Base-by-base conservation (phyloP, 2,113 vertebrate genomes). In the Nettapus auritus region DNA sequence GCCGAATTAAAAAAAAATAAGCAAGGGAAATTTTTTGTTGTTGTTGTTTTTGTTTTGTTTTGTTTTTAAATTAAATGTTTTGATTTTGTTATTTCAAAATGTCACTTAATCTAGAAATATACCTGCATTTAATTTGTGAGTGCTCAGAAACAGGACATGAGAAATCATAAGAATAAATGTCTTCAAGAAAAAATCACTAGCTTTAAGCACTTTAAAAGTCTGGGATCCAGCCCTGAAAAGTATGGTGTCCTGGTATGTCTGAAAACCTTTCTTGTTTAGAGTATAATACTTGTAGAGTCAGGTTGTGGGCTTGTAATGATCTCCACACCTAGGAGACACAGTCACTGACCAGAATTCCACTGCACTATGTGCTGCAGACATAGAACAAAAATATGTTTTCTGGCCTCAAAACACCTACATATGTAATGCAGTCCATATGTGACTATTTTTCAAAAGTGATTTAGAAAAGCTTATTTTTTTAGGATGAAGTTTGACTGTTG, bases 351-450 rank as follows among this genome's bases (percentile, higher is more conserved):
- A 90, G 64, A 81, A 88, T 94, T 95, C 81, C 67, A 73, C 74
- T 82, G 34, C 34, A 70, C 74, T 75, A 1, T 75, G 83, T 90
- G 91, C 84, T 92, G 70, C 81, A 89, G 93, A 85, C 53, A 79
- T 44, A 94, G 94, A 93, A 94, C 93, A 91, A 95, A 96, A 95
- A 89, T 68, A 94, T 40, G 28, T 82, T 91, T 95, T 95, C 93
- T 96, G 93, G 86, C 93, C 84, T 89, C 77, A 90, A 89, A 96
- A 89, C 75, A 94, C 91, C 94, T 93, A 90, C 77, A 56, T 90
- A 57, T 79, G 56, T 94, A 97, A 96, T 79, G 33, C 57, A 89
- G 36, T 84, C 95, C 94, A 92, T 90, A 94, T 94, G 95, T 90
- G 73, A 55, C 77, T 89, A 36, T 85, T 94, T 96, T 91, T 92